phyloP scores from a whole-genome alignment of 2,797 vertebrate genomes.

The Halcyon leucocephala region DNA sequence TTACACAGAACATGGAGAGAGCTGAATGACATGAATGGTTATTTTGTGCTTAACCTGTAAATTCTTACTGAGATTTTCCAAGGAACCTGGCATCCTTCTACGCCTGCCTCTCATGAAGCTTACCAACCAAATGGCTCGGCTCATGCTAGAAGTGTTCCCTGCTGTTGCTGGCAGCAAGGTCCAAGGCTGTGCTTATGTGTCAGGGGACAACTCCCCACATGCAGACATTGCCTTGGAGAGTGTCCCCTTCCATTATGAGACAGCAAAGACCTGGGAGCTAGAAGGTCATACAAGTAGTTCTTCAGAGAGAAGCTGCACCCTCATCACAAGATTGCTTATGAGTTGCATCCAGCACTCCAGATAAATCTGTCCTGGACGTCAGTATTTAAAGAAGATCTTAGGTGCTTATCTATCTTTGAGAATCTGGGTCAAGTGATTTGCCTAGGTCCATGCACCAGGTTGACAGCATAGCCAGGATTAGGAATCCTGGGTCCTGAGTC shows the following conservation, averaged over 20 bases:
- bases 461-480: not conserved
- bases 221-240: not conserved
- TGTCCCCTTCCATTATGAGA: not conserved
- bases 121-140: not conserved
- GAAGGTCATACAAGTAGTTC: not conserved
- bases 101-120: not conserved
- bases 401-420: conserved; percentile 50
- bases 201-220: not conserved
- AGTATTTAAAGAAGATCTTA: conserved; percentile 61
- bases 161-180: not conserved
- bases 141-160: not conserved
- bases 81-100: not conserved
- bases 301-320: not conserved
- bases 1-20: not conserved
- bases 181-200: not conserved
- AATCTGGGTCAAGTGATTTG: conserved; percentile 64
- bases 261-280: not conserved
- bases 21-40: not conserved
- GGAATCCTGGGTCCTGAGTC: conserved; percentile 9
- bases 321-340: not conserved
- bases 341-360: not conserved
- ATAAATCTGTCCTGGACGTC: conserved; percentile 42
- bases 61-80: not conserved
- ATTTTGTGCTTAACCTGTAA: not conserved
- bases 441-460: not conserved